Base-by-base conservation (phyloP, 37 sponge, comb jelly and placozoan species). In the Ephydatia muelleri region DNA sequence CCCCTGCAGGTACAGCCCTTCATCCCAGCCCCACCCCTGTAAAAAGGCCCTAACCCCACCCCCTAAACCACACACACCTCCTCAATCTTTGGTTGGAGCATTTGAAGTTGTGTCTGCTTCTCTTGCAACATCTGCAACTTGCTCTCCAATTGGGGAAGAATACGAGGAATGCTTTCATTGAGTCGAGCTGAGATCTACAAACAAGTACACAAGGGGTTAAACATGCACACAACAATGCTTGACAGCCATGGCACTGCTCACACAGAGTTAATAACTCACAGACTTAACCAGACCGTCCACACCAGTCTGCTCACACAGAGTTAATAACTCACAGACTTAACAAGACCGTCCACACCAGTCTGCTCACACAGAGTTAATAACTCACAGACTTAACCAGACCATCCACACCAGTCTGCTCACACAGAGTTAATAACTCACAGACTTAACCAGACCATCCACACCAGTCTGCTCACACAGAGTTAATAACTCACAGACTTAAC, bases 401-500 rank as follows among this genome's bases (percentile, higher is more conserved):
- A 0, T 89, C 88, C 8, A 83, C 30, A 65, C 81, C 87, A 31
- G 71, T 70, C 32, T 87, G 64, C 22, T 79, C 73, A 21, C n/a
- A n/a, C n/a, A n/a, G n/a, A n/a, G n/a, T n/a, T n/a, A n/a, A n/a
- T 29, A 32, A 75, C 39, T 14, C n/a, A 34, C 37, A 34, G 3
- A 77, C 14, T 0, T 19, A 0, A 0, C 21, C n/a, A n/a, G n/a
- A n/a, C n/a, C n/a, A n/a, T n/a, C n/a, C n/a, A n/a, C n/a, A n/a
- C n/a, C n/a, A n/a, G n/a, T n/a, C n/a, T n/a, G n/a, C n/a, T n/a
- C n/a, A n/a, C n/a, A n/a, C n/a, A n/a, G n/a, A n/a, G n/a, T n/a
- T n/a, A n/a, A n/a, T n/a, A n/a, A 30, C 91, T 90, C 43, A 91
- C 92, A 27, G 84, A 74, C 36, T 76, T 91, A 70, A 91, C 79